phyloP scores from a whole-genome alignment of 2,888 invertebrate genomes.

The Dryocosmus kuriphilus region DNA sequence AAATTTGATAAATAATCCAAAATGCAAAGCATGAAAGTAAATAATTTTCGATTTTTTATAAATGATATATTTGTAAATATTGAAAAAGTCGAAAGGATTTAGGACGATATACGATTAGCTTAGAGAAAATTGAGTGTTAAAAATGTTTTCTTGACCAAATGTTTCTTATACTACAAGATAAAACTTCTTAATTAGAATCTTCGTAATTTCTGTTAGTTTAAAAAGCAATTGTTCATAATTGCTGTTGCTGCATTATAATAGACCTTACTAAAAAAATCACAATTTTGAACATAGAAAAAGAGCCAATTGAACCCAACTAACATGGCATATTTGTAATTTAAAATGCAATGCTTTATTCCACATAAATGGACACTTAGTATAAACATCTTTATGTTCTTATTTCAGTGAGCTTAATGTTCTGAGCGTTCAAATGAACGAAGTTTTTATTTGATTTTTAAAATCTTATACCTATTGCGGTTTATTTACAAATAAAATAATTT shows the following conservation, averaged over 20 bases:
- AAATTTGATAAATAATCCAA: neutral
- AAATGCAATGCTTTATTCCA: slow-evolving; percentile 18
- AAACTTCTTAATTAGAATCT: slow-evolving; percentile 8
- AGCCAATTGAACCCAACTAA: neutral
- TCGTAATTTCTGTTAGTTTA: neutral
- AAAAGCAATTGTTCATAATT: slow-evolving; percentile 15
- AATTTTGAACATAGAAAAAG: neutral
- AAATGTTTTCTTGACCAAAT: slow-evolving; percentile 52
- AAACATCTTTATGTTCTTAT: slow-evolving; percentile 36
- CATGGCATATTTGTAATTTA: slow-evolving; percentile 18
- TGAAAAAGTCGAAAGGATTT: neutral
- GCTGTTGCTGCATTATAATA: slow-evolving; percentile 27
- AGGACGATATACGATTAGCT: neutral
- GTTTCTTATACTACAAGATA: slow-evolving; percentile 40
- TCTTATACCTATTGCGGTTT: neutral
- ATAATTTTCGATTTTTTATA: neutral
- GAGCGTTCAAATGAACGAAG: neutral
- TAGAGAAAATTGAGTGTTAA: slow-evolving; percentile 36
- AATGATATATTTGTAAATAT: neutral
- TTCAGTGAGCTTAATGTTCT: neutral
- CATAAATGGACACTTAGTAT: slow-evolving; percentile 27
- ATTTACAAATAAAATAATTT: neutral
- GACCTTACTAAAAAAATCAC: neutral
- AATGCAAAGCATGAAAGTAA: neutral
- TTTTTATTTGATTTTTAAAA: neutral